Conservation (phyloP, 2,113 vertebrate species). For the Chinchilla lanigera region DNA sequence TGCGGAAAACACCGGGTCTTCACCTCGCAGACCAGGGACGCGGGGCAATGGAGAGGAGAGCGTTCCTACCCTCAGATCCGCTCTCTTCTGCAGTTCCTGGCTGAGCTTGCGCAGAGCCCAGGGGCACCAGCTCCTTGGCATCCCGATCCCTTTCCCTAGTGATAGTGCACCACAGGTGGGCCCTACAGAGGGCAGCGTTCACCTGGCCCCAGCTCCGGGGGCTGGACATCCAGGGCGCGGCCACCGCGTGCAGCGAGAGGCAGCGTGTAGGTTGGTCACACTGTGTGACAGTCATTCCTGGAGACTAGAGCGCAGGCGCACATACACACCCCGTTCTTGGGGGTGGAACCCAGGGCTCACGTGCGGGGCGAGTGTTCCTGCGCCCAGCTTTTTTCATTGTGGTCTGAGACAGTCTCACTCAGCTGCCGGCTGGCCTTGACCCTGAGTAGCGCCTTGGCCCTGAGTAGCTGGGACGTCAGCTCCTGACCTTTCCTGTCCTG, state of each 20-base stretch:
- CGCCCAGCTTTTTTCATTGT: neutral
- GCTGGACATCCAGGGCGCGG: neutral
- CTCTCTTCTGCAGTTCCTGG: neutral
- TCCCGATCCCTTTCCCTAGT: neutral
- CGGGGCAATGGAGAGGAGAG: neutral
- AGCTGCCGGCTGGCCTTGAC: neutral
- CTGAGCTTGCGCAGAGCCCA: neutral
- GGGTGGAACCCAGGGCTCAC: neutral
- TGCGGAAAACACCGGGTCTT: neutral
- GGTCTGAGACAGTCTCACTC: neutral
- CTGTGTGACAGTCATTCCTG: neutral
- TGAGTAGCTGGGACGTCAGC: neutral
- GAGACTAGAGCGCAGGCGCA: no score
- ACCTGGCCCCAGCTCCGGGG: neutral
- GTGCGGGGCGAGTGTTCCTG: neutral
- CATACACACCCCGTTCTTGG: neutral
- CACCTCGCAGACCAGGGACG: neutral
- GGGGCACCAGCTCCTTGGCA: no score
- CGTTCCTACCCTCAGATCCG: neutral
- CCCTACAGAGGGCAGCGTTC: neutral
- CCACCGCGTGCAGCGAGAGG: neutral
- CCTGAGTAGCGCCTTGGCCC: neutral
- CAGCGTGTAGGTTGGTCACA: neutral
- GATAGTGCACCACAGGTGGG: neutral
- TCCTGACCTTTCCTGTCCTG: neutral